phyloP scores from a whole-genome alignment of 2,888 invertebrate species.

The Zygogramma bicolorata region DNA sequence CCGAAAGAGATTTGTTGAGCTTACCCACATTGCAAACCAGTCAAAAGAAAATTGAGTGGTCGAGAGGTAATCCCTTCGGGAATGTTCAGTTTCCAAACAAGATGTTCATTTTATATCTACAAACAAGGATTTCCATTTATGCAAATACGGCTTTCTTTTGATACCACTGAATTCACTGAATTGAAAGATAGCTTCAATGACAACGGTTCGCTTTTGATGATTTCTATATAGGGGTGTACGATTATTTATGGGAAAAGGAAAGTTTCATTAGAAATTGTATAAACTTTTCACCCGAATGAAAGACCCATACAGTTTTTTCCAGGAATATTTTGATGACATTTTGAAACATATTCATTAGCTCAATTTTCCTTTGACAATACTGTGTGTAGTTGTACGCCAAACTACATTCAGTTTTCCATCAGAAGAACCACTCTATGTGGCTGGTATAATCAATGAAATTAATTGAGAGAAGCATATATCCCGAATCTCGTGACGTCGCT shows the following conservation, averaged over 20 bases:
- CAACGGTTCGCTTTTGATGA: not conserved
- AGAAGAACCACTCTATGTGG: no score
- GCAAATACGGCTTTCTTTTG: not conserved
- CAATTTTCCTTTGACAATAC: no score
- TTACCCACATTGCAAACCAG: not conserved
- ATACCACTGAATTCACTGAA: not conserved
- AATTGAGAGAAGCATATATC: not conserved
- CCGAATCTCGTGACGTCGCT: not conserved
- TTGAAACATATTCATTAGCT: no score
- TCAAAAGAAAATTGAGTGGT: not conserved
- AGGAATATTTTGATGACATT: no score
- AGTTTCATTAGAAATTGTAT: no score
- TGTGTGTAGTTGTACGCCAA: no score
- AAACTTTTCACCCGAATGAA: no score
- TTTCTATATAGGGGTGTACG: not conserved
- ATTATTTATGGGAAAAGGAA: no score
- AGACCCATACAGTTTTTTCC: no score
- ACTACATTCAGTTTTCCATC: no score
- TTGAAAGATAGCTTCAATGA: not conserved
- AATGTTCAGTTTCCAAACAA: not conserved
- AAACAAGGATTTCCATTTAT: not conserved
- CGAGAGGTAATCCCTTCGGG: not conserved
- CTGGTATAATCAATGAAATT: not conserved
- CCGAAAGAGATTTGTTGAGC: not conserved
- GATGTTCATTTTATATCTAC: not conserved